Percentiles rank a stretch among this genome's conserved stretches.
Evolutionary conservation across 2,888 invertebrate genomes (phyloP).

Genomic region (Acanthacorydalis orientalis): DNA sequence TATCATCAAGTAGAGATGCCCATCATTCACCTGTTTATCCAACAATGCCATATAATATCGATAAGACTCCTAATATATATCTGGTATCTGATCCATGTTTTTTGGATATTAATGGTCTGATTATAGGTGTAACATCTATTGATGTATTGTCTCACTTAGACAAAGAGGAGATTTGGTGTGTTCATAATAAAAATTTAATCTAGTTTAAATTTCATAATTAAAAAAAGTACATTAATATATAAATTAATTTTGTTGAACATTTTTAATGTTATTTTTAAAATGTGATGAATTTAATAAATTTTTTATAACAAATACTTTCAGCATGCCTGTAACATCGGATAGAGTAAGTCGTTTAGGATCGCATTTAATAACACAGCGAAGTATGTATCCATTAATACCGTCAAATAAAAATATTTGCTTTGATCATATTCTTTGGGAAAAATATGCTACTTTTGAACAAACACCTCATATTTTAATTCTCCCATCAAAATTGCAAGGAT

Average conservation of each 20-base stretch:
- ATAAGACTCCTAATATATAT: constrained; percentile 41
- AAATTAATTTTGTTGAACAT: too few relatives aligned
- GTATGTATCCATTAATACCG: constrained; percentile 71
- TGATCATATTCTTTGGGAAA: constrained; percentile 55
- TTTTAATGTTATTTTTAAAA: too few relatives aligned
- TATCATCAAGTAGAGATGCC: constrained; percentile 61
- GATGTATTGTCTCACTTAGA: constrained; percentile 73
- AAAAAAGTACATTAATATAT: too few relatives aligned
- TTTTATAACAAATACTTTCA: constrained; percentile 16
- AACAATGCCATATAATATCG: constrained; percentile 53
- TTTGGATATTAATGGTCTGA: constrained; percentile 56
- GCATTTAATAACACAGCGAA: constrained; percentile 60
- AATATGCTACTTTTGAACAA: constrained; percentile 49
- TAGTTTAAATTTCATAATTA: too few relatives aligned
- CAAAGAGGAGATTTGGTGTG: constrained; percentile 48
- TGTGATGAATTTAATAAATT: too few relatives aligned
- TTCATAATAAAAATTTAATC: neutral
- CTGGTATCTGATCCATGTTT: constrained; percentile 69
- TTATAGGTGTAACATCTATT: constrained; percentile 63
- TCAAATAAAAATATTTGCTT: constrained; percentile 44
- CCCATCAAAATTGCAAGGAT: constrained; percentile 73
- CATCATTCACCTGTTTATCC: constrained; percentile 70
- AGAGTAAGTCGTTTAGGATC: constrained; percentile 57
- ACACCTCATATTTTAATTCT: constrained; percentile 70
- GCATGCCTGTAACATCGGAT: constrained; percentile 34